A percentile compares a stretch with the other conserved stretches of the same genome.
These are phyloP conservation scores for Gryllus bimaculatus DNA, from an alignment of 1,140 invertebrate species.

Conservation along the genomic window DNA sequence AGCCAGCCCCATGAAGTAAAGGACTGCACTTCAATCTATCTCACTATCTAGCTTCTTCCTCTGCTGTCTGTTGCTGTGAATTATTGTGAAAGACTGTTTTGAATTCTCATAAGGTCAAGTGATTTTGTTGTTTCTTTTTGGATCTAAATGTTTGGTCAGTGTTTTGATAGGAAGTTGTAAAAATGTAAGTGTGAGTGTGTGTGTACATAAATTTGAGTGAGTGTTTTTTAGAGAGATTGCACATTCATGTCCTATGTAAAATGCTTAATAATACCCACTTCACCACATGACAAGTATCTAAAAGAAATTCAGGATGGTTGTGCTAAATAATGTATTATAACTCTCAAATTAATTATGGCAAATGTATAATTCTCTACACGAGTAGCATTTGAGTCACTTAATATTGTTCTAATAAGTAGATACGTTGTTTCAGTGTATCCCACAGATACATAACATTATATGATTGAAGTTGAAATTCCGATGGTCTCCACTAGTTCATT, in stretches of 20 bases:
- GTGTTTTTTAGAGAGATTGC: too few species aligned
- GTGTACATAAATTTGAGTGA: too few species aligned
- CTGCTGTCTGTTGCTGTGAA: background rate
- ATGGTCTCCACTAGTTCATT: background rate
- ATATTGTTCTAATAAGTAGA: too few species aligned
- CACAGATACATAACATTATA: background rate
- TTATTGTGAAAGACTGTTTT: background rate
- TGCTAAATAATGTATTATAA: background rate
- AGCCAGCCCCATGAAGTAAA: background rate
- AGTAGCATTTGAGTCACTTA: too few species aligned
- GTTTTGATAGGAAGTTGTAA: too few species aligned
- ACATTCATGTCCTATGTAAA: too few species aligned
- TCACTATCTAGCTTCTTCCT: background rate
- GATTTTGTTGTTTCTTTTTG: too few species aligned
- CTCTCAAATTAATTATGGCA: background rate
- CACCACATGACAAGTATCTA: background rate
- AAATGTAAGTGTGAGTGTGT: too few species aligned
- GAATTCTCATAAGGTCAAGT: background rate
- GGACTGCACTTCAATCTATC: background rate
- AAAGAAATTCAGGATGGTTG: slow-evolving; percentile 4
- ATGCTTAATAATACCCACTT: background rate
- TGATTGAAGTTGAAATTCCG: background rate
- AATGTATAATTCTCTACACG: too few species aligned
- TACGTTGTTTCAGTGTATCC: too few species aligned
- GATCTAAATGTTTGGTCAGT: too few species aligned